Evolutionary conservation across 2,113 vertebrate genomes (phyloP).

Genomic region (Salvelinus alpinus): DNA sequence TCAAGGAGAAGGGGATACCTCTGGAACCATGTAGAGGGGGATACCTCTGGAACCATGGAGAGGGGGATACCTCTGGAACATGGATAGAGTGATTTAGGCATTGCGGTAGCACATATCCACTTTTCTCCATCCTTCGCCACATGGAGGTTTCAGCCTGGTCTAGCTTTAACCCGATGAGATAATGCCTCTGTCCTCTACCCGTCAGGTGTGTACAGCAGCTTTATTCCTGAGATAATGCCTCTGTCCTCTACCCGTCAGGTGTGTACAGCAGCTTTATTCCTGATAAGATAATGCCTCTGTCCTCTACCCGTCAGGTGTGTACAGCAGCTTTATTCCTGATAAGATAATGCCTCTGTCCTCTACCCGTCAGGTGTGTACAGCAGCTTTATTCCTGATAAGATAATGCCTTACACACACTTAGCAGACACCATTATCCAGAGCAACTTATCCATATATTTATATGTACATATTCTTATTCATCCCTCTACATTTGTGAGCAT

Average conservation of each 20-base stretch:
- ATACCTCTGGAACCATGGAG: no score
- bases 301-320: slow-evolving; percentile 53
- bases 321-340: slow-evolving; percentile 59
- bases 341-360: slow-evolving; percentile 32
- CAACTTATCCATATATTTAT: no score
- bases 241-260: no score
- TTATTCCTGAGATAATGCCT: slow-evolving; percentile 49
- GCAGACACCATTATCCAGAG: no score
- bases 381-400: slow-evolving; percentile 58
- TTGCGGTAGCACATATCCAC: no score
- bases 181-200: slow-evolving; percentile 13
- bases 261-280: no score
- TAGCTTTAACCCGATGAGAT: slow-evolving; percentile 34
- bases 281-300: not conserved
- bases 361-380: slow-evolving; percentile 38
- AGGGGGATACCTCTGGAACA: no score
- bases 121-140: slow-evolving; percentile 51
- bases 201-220: slow-evolving; percentile 53
- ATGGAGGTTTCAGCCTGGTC: slow-evolving; percentile 36
- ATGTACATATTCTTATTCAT: no score
- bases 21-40: no score
- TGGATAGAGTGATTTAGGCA: not conserved
- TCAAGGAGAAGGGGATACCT: no score
- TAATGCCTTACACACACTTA: not conserved
- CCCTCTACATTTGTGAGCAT: no score